Base-by-base conservation (phyloP, 2,888 invertebrate genomes). In the Caenorhabditis virilis region DNA sequence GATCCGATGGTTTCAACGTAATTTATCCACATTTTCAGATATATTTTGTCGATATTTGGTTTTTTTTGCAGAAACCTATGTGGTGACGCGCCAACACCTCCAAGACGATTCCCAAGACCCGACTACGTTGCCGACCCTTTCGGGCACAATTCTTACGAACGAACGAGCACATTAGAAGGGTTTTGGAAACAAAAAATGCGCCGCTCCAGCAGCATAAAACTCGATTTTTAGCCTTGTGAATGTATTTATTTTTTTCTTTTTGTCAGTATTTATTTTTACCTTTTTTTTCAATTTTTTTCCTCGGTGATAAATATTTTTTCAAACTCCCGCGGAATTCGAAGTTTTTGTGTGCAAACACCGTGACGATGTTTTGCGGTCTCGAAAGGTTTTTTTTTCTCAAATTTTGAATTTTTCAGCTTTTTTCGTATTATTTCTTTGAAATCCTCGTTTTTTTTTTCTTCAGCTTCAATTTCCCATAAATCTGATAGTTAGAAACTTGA, bases 171-270 rank as follows among this genome's bases (percentile, higher is more conserved):
- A 16, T 65, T 74, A 52, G 73, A 76, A 59, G 72, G 72, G 36
- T 76, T 77, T 50, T 75, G 74, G 75, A 72, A 70, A 52, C 65
- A 72, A 49, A 63, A 65, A 65, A 54, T 63, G 50, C 57, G 66
- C 27, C 63, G 68, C 51, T 54, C 60, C 48, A 60, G 60, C 63
- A 63, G 63, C 49, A 64, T 68, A 7, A 57, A 60, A 49, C 63
- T 68, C 43, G 57, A 68, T 64, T 66, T 66, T 47, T 66, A 61
- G 56, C 50, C 43, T 52, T 56, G n/a, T 59, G 51, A 52, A 33
- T 20, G 7, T 18, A 27, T 36, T 2, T 39, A 54, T 15, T 18
- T 45, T 43, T 42, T 11, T 46, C 27, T 46, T 13, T 23, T 18
- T 52, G 13, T 18, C n/a, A 16, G 13, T 30, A 30, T n/a, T 13